Evolutionary conservation across 2,888 invertebrate genomes (phyloP).

Genomic region (Nephrocerus scutellatus): DNA sequence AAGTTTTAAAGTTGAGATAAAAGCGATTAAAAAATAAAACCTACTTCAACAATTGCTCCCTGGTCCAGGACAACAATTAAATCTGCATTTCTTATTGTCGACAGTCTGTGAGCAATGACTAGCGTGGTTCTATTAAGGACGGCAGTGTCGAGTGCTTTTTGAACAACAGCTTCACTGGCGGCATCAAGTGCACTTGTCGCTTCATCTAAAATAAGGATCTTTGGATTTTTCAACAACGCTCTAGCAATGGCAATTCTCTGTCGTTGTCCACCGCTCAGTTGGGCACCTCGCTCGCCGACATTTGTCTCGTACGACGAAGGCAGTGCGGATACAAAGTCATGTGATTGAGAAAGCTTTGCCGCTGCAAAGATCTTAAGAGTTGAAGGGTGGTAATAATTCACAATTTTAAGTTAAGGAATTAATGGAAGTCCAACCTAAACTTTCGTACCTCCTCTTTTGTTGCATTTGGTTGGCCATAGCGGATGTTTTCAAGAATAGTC

Average conservation of each 20-base stretch:
- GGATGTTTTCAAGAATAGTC: slow-evolving; percentile 84
- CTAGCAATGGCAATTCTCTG: slow-evolving; percentile 93
- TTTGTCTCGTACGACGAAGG: slow-evolving; percentile 78
- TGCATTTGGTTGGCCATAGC: slow-evolving; percentile 74
- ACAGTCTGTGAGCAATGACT: slow-evolving; percentile 91
- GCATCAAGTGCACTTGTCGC: slow-evolving; percentile 93
- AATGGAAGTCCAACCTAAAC: not conserved
- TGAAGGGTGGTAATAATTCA: too few relatives aligned
- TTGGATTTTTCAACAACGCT: slow-evolving; percentile 85
- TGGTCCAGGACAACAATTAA: slow-evolving; percentile 82
- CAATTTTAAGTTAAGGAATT: not conserved
- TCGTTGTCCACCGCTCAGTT: slow-evolving; percentile 93
- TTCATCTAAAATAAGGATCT: slow-evolving; percentile 83
- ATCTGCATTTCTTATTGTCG: slow-evolving; percentile 86
- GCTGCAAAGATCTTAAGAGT: slow-evolving; percentile 62
- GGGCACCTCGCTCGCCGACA: slow-evolving; percentile 83
- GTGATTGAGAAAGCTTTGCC: slow-evolving; percentile 81
- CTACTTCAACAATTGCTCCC: slow-evolving; percentile 77
- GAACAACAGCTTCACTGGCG: slow-evolving; percentile 85
- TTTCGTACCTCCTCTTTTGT: slow-evolving; percentile 57
- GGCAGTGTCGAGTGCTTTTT: slow-evolving; percentile 78
- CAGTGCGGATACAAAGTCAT: slow-evolving; percentile 78
- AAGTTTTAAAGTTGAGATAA: slow-evolving; percentile 1
- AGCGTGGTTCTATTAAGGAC: slow-evolving; percentile 80
- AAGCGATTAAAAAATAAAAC: slow-evolving; percentile 9